phyloP scores from a whole-genome alignment of 2,797 vertebrate genomes.

The Dermochelys coriacea region DNA sequence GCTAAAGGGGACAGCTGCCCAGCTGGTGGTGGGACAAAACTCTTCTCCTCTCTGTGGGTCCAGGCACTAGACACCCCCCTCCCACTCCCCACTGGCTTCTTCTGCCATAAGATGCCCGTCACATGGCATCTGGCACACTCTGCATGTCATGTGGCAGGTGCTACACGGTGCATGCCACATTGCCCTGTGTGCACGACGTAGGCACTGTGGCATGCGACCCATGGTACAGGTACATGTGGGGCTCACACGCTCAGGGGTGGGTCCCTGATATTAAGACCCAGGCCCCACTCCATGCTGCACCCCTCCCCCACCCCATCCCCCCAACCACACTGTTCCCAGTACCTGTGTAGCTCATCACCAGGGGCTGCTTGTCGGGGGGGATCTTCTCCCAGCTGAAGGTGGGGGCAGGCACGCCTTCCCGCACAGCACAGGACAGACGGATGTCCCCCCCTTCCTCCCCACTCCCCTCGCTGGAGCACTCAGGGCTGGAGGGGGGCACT shows the following conservation, averaged over 20 bases:
- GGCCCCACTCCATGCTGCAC: background rate
- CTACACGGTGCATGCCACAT: too few relatives aligned
- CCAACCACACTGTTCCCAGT: background rate
- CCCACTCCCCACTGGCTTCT: background rate
- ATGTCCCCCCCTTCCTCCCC: constrained; percentile 79
- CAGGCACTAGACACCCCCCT: background rate
- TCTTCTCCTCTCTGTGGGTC: background rate
- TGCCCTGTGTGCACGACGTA: background rate
- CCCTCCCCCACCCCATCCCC: background rate
- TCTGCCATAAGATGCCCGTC: background rate
- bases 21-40: background rate
- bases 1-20: background rate
- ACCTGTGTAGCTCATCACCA: constrained; percentile 84
- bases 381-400: constrained; percentile 85
- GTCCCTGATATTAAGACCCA: background rate
- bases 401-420: constrained; percentile 81
- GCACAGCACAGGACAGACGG: constrained; percentile 81
- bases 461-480: constrained; percentile 83
- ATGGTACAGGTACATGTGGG: background rate
- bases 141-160: background rate
- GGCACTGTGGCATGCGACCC: too few relatives aligned
- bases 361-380: constrained; percentile 74
- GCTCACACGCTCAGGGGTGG: background rate
- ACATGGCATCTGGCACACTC: background rate
- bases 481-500: constrained; percentile 85